These are phyloP conservation scores for Sigmodon hispidus DNA, from an alignment of 2,113 vertebrate species.

Conservation along the genomic window DNA sequence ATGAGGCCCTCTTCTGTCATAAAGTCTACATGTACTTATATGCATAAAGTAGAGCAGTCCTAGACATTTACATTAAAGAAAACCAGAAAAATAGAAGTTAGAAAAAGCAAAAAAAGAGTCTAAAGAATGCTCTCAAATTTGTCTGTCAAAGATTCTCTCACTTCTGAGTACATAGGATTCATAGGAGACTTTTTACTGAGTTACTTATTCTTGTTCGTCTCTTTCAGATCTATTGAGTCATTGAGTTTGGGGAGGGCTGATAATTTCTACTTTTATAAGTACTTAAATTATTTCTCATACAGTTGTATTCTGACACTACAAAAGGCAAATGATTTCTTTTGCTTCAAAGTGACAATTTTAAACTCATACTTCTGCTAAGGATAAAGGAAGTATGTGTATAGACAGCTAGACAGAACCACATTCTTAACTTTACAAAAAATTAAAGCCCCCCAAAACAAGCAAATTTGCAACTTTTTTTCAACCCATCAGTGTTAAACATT, in stretches of 20 bases:
- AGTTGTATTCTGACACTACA: neutral
- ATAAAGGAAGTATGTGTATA: neutral
- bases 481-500: neutral
- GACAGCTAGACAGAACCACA: neutral
- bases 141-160: neutral
- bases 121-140: neutral
- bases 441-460: neutral
- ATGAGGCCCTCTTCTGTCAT: too few species aligned
- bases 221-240: neutral
- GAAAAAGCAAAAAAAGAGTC: neutral
- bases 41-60: too few species aligned
- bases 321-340: neutral
- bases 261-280: neutral
- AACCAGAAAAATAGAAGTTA: neutral
- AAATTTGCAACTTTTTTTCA: slow-evolving; percentile 13
- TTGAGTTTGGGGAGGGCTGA: neutral
- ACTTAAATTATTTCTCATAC: neutral
- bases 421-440: neutral
- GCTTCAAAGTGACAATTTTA: neutral
- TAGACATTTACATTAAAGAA: neutral
- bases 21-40: too few species aligned
- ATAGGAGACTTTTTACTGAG: neutral
- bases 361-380: neutral
- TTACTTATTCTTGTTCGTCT: neutral
- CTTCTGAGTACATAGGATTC: neutral